Evolutionary conservation across 2,113 vertebrate species (phyloP), one percentile per base, ranked within the genome.

Genomic region (Hippocampus comes): DNA sequence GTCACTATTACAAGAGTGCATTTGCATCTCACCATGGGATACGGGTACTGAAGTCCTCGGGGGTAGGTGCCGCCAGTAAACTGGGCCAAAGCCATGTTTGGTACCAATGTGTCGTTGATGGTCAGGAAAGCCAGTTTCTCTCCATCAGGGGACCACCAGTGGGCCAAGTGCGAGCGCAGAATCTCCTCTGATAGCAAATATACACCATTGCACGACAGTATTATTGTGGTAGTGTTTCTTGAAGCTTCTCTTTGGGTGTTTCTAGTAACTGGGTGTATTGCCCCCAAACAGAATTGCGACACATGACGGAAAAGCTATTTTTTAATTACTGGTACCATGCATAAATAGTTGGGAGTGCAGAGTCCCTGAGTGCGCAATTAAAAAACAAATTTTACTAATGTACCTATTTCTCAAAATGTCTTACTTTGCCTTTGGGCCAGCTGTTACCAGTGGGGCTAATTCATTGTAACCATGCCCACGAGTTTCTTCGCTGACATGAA

Each of bases 61-160:
- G 96, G 96, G 77, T 97, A 97, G 1, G 95, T 61, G 17, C 85
- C 89, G 78, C 95, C 96, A 0, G 96, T 98, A 88, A 95, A 96
- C 1, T 86, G 91, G 20, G 96, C 94, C 65, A 98, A 91, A n/a
- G 92, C 81, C 95, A 96, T 94, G 77, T 91, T 96, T 3, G 96
- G 95, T 2, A 98, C 96, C 87, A 93, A 80, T 0, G 93, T 92
- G 83, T 96, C 93, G 77, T 98, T 95, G 69, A 98, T 93, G 87
- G 91, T 95, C 81, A 98, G 91, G 87, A 95, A 98, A 0, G 96
- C 96, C 85, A 98, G 83, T 9, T 93, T 92, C 74, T 96, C 95
- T 81, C 95, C 96, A 0, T 97, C 95, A 21, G 95, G 96, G 42
- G 96, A 98, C 95, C 95, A 98, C 96, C 96, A 98, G 88, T 96